Percentiles rank a stretch among this genome's conserved stretches.
Evolutionary conservation across 2,888 invertebrate genomes (phyloP).

Genomic region (Drosophila nr. perissopoda): DNA sequence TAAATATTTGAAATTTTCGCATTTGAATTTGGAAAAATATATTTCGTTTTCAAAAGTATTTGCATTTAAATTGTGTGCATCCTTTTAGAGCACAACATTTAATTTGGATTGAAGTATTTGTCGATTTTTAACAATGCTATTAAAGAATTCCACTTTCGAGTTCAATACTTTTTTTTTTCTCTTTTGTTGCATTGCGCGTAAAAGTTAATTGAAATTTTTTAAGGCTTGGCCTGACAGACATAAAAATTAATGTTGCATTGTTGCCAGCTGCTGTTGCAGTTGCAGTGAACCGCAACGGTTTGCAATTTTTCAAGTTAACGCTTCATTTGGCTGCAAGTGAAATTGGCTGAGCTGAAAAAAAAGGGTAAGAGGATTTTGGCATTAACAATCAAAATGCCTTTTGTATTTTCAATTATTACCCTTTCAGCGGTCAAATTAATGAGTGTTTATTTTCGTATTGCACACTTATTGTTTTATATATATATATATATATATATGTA

Average conservation of each 20-base stretch:
- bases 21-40: too few relatives aligned
- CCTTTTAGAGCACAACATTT: neutral
- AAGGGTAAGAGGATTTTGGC: conserved; percentile 16
- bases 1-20: neutral
- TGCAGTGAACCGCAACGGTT: conserved; percentile 76
- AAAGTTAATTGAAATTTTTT: conserved; percentile 76
- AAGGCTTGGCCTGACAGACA: conserved; percentile 58
- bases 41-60: neutral
- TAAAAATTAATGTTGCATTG: conserved; percentile 58
- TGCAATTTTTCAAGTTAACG: conserved; percentile 74
- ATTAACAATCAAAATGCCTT: conserved; percentile 28
- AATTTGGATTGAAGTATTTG: neutral
- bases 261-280: conserved; percentile 40
- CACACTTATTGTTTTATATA: neutral
- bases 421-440: conserved; percentile 10
- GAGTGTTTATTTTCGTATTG: conserved; percentile 14
- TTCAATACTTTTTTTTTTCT: conserved; percentile 2
- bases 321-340: conserved; percentile 74
- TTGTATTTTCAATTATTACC: conserved; percentile 25
- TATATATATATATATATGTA: conserved; percentile 9
- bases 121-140: neutral
- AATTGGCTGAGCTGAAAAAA: conserved; percentile 45
- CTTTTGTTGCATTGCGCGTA: conserved; percentile 32
- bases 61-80: neutral
- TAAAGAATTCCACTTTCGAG: neutral